Evolutionary conservation across 1,140 invertebrate genomes (phyloP).

Genomic region (Megathymus violae): DNA sequence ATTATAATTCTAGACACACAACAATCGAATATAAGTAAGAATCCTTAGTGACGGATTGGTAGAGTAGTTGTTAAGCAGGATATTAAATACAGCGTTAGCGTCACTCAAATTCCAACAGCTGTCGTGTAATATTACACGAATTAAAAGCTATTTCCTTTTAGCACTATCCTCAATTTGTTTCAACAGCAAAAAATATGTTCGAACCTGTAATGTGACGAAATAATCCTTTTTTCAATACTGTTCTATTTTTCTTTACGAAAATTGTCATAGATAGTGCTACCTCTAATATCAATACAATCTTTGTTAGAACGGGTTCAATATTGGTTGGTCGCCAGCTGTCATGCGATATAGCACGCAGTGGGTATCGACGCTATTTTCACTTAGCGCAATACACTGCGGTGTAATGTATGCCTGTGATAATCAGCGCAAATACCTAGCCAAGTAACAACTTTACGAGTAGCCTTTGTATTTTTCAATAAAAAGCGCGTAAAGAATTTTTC

Average conservation of each 20-base stretch:
- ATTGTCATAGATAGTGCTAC: no score
- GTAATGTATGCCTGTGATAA: constrained; percentile 22
- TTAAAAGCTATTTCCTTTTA: not conserved
- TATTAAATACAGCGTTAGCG: not conserved
- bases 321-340: constrained; percentile 73
- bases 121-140: not conserved
- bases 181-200: no score
- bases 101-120: not conserved
- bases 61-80: not conserved
- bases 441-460: not conserved
- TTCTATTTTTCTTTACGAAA: no score
- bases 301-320: constrained; percentile 71
- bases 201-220: no score
- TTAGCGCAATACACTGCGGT: constrained; percentile 10
- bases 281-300: no score
- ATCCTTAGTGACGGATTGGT: not conserved
- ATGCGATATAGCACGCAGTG: constrained; percentile 39
- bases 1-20: no score
- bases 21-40: not conserved
- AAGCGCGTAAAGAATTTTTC: no score
- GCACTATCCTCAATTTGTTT: no score
- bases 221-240: no score
- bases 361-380: constrained; percentile 20
- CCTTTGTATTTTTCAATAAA: no score
- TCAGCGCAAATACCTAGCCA: constrained; percentile 12